Percentiles rank a stretch among this genome's conserved stretches.
phyloP scores from a whole-genome alignment of 2,797 vertebrate species.

The Arvicola amphibius region DNA sequence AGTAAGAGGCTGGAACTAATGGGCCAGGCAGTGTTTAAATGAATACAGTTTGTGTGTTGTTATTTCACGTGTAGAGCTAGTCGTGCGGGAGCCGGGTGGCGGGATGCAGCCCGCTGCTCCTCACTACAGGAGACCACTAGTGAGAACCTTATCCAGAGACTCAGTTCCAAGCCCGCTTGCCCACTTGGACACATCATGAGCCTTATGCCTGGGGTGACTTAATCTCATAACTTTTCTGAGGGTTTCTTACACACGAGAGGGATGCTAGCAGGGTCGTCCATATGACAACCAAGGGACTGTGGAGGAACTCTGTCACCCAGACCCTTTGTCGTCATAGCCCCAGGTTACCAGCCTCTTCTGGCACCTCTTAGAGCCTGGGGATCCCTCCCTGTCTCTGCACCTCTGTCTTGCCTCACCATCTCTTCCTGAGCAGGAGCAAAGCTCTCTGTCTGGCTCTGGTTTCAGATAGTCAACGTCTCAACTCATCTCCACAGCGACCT shows the following conservation, averaged over 20 bases:
- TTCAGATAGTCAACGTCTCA: background rate
- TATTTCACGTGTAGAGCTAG: no score
- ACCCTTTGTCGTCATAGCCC: background rate
- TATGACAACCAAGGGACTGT: background rate
- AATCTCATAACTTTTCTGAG: background rate
- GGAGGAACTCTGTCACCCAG: background rate
- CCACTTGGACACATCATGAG: background rate
- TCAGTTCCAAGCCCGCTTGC: background rate
- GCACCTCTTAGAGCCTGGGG: background rate
- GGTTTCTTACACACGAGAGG: background rate
- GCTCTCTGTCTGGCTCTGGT: background rate
- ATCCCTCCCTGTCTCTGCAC: background rate
- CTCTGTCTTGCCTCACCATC: rapidly evolving
- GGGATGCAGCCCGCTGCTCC: no score
- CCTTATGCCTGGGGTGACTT: background rate
- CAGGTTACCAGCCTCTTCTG: background rate
- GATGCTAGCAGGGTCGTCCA: background rate
- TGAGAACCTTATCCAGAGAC: background rate
- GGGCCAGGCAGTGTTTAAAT: no score
- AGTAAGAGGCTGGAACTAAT: no score
- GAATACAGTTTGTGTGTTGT: no score
- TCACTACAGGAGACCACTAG: no score
- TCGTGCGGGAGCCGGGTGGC: no score
- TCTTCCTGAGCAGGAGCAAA: background rate
- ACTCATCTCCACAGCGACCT: background rate